Conservation (phyloP, 2,888 invertebrate genomes). For the Scaptomyza polygonia region DNA sequence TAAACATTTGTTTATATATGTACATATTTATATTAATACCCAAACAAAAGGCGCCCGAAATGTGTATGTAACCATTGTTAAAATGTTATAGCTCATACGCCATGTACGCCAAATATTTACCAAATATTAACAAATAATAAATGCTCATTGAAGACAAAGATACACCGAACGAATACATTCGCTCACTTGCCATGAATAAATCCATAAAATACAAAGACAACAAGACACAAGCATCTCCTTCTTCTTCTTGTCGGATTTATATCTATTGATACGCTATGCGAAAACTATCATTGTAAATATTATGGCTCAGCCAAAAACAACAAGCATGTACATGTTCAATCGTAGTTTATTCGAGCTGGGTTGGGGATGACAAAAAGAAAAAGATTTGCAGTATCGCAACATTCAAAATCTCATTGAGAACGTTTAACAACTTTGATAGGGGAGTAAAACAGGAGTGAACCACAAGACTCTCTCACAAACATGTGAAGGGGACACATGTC, state of each 20-base stretch:
- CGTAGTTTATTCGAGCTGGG: not conserved
- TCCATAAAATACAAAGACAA: slow-evolving; percentile 75
- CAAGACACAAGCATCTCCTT: slow-evolving; percentile 18
- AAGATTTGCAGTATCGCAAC: slow-evolving; percentile 70
- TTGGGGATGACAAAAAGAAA: slow-evolving; percentile 3
- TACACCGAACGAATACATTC: slow-evolving; percentile 23
- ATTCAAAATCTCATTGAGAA: slow-evolving; percentile 78
- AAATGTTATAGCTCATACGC: slow-evolving; percentile 73
- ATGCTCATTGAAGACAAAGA: slow-evolving; percentile 63
- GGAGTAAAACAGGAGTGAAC: slow-evolving; percentile 40
- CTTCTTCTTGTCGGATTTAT: slow-evolving; percentile 21
- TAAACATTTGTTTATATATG: slow-evolving; percentile 74
- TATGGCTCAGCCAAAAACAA: slow-evolving; percentile 22
- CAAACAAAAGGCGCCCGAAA: slow-evolving; percentile 59
- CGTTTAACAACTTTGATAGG: slow-evolving; percentile 71
- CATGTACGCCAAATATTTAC: slow-evolving; percentile 79
- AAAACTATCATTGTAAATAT: slow-evolving; percentile 78
- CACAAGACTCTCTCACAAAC: slow-evolving; percentile 24
- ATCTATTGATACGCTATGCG: slow-evolving; percentile 69
- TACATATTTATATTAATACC: slow-evolving; percentile 71
- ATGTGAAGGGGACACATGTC: slow-evolving; percentile 31
- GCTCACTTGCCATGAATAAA: slow-evolving; percentile 63
- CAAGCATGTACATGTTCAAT: slow-evolving; percentile 6
- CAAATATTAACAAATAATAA: slow-evolving; percentile 78
- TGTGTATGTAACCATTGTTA: slow-evolving; percentile 80